Evolutionary conservation across 2,113 vertebrate species (phyloP).

Genomic region (Piprites chloris): DNA sequence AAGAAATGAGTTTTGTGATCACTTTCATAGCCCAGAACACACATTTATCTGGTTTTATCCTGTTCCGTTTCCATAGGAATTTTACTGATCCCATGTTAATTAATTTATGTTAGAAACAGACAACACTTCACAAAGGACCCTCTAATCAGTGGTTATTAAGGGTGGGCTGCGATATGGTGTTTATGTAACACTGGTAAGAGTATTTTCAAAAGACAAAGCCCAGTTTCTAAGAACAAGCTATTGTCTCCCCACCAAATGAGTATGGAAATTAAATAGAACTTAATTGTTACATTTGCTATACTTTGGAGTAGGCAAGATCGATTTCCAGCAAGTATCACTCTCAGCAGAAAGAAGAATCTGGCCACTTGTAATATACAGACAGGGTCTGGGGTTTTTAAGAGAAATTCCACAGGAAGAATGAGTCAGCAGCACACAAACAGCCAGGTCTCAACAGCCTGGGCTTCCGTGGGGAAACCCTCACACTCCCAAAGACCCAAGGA

Average conservation of each 20-base stretch:
- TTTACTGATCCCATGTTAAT: constrained; percentile 1
- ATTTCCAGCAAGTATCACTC: not conserved
- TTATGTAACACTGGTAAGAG: not conserved
- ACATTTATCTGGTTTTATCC: not conserved
- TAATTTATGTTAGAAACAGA: constrained; percentile 31
- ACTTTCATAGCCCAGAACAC: not conserved
- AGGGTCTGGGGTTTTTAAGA: not conserved
- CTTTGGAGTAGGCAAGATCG: not conserved
- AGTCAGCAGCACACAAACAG: not conserved
- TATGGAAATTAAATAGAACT: not conserved
- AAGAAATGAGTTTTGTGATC: constrained; percentile 13
- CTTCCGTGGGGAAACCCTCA: not conserved
- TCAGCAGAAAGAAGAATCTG: not conserved
- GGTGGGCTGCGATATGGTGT: not conserved
- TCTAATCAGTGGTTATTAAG: constrained; percentile 43
- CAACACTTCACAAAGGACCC: constrained; percentile 34
- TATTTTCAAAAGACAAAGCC: constrained; percentile 11
- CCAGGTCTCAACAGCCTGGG: not conserved
- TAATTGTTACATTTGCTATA: not conserved
- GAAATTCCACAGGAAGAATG: not conserved
- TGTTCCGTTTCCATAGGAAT: constrained; percentile 17
- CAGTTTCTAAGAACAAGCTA: not conserved
- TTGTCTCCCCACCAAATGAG: not conserved
- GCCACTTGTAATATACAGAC: not conserved
- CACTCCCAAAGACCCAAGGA: not conserved